These are phyloP conservation scores for Pedicia rivosa DNA, from an alignment of 2,888 invertebrate genomes.

Conservation along the genomic window DNA sequence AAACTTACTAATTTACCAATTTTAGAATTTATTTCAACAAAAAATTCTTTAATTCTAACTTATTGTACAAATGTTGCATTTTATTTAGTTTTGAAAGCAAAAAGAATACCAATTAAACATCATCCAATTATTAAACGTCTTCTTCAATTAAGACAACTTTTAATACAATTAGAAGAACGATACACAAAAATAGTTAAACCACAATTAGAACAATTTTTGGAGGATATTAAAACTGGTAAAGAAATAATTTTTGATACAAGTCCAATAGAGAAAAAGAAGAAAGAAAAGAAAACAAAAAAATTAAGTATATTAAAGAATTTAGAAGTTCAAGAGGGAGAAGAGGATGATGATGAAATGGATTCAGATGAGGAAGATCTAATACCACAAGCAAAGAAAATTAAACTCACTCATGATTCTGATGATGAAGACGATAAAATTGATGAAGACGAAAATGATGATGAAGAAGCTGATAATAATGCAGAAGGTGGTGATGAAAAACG, in stretches of 20 bases:
- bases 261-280: slow-evolving; percentile 11
- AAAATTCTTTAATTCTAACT: slow-evolving; percentile 53
- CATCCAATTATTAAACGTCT: slow-evolving; percentile 85
- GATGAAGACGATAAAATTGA: slow-evolving; percentile 33
- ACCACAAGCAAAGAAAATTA: no score
- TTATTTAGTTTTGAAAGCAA: slow-evolving; percentile 70
- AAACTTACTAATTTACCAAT: slow-evolving; percentile 48
- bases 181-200: slow-evolving; percentile 50
- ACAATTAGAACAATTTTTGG: slow-evolving; percentile 47
- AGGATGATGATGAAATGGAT: slow-evolving; percentile 10
- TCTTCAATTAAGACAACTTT: slow-evolving; percentile 60
- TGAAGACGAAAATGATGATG: slow-evolving; percentile 33
- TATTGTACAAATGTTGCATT: slow-evolving; percentile 77
- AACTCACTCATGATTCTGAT: slow-evolving; percentile 20
- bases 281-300: slow-evolving; percentile 12
- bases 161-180: slow-evolving; percentile 54
- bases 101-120: slow-evolving; percentile 49
- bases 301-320: slow-evolving; percentile 4
- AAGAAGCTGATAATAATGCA: slow-evolving; percentile 27
- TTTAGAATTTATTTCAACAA: slow-evolving; percentile 52
- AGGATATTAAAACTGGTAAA: slow-evolving; percentile 33
- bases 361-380: slow-evolving; percentile 22
- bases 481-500: slow-evolving; percentile 38
- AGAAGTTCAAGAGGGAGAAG: slow-evolving; percentile 2
- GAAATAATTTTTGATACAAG: slow-evolving; percentile 23